Evolutionary conservation across 1,140 invertebrate genomes (phyloP).

Genomic region (Gerris buenoi): DNA sequence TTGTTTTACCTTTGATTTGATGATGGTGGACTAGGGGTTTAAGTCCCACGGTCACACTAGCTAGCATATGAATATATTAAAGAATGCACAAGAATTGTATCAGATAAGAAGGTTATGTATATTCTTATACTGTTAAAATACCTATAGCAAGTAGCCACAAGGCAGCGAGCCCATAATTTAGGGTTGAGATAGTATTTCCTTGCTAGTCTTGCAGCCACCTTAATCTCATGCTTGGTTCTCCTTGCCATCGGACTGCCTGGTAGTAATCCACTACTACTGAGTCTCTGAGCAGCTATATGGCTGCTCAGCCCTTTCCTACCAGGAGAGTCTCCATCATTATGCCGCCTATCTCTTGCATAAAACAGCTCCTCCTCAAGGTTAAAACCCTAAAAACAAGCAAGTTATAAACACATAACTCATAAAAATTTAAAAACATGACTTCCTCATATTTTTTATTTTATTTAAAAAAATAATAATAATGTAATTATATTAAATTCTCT

Average conservation of each 20-base stretch:
- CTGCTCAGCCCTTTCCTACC: conserved; percentile 17
- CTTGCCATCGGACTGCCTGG: conserved; percentile 80
- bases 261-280: conserved; percentile 25
- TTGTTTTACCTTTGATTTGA: too few species aligned
- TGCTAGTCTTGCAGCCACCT: conserved; percentile 76
- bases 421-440: too few species aligned
- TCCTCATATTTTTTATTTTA: too few species aligned
- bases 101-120: too few species aligned
- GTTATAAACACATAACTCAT: too few species aligned
- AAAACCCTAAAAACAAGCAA: not conserved
- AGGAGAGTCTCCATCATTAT: conserved; percentile 18
- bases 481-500: too few species aligned
- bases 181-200: conserved; percentile 51
- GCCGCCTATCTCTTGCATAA: conserved; percentile 12
- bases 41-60: too few species aligned
- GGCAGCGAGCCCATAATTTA: conserved; percentile 79
- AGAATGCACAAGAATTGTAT: too few species aligned
- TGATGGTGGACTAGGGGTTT: too few species aligned
- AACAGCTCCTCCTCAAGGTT: not conserved
- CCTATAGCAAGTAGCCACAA: conserved; percentile 68
- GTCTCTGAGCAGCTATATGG: not conserved
- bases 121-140: too few species aligned
- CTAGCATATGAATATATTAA: too few species aligned
- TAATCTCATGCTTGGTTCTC: conserved; percentile 88
- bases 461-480: too few species aligned